Percentiles rank a stretch among this genome's conserved stretches.
These are phyloP conservation scores for Chelon labrosus DNA, from an alignment of 2,797 vertebrate genomes.

Conservation along the genomic window DNA sequence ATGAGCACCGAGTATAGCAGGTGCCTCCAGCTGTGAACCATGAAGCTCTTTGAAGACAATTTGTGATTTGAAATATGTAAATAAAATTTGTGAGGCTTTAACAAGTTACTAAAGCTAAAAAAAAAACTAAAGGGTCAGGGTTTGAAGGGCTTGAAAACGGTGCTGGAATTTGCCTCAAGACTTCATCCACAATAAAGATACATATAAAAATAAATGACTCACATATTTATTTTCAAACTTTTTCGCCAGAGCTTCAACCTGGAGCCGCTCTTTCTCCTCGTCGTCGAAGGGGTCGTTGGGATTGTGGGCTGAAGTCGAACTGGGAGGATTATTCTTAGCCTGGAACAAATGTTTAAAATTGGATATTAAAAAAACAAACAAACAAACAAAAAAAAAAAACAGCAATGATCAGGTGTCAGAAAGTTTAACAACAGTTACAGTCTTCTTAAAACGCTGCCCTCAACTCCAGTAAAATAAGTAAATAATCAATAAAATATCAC, in stretches of 20 bases:
- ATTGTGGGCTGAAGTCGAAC: conserved; percentile 53
- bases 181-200: neutral
- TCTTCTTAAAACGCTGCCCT: neutral
- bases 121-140: too few relatives aligned
- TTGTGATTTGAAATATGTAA: neutral
- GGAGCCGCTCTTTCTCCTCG: conserved; percentile 88
- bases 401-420: conserved; percentile 5
- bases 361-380: neutral
- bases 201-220: conserved; percentile 74
- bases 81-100: neutral
- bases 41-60: neutral
- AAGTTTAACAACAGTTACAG: neutral
- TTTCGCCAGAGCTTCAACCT: conserved; percentile 93
- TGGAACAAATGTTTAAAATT: conserved; percentile 43
- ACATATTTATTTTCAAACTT: conserved; percentile 99
- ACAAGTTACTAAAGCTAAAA: neutral
- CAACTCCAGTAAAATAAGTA: neutral
- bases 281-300: conserved; percentile 89
- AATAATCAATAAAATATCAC: conserved; percentile 5
- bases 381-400: neutral
- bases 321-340: conserved; percentile 81
- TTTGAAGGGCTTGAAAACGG: too few relatives aligned
- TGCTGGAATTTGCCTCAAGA: neutral
- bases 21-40: neutral
- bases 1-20: neutral